These are phyloP conservation scores for Epizoanthus rinbou DNA, from an alignment of 92 coral and sea anemone genomes.

Conservation along the genomic window DNA sequence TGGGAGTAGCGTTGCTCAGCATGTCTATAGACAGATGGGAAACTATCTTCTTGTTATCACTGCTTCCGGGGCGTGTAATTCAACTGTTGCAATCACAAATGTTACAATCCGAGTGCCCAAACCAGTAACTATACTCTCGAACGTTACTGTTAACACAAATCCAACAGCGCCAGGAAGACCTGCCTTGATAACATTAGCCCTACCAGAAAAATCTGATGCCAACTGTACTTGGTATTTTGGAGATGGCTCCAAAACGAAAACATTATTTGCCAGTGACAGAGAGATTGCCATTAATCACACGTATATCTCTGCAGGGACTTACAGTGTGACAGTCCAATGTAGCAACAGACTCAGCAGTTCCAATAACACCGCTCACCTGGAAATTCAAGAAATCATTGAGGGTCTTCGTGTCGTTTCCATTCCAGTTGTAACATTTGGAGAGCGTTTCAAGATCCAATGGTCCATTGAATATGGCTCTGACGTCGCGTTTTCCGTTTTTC, in stretches of 20 bases:
- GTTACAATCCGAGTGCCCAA: constrained; percentile 9
- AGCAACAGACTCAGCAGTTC: constrained; percentile 54
- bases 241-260: constrained; percentile 37
- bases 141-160: not conserved
- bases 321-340: constrained; percentile 42
- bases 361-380: constrained; percentile 22
- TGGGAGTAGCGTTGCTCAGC: constrained; percentile 33
- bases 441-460: constrained; percentile 51
- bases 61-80: constrained; percentile 42
- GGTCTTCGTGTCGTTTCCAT: constrained; percentile 51
- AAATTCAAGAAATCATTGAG: constrained; percentile 50
- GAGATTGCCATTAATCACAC: constrained; percentile 32
- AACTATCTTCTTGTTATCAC: constrained; percentile 22
- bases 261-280: not conserved
- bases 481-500: constrained; percentile 28
- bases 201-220: constrained; percentile 17
- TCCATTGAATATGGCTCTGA: constrained; percentile 49
- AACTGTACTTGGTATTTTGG: constrained; percentile 50
- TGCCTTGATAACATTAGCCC: constrained; percentile 19
- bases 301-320: constrained; percentile 40
- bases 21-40: constrained; percentile 46
- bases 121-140: constrained; percentile 15
- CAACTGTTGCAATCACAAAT: constrained; percentile 4
- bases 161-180: constrained; percentile 13
- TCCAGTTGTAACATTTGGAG: constrained; percentile 50